Conservation (phyloP, 2,888 invertebrate species). For the Leptinotarsa tumamoca region DNA sequence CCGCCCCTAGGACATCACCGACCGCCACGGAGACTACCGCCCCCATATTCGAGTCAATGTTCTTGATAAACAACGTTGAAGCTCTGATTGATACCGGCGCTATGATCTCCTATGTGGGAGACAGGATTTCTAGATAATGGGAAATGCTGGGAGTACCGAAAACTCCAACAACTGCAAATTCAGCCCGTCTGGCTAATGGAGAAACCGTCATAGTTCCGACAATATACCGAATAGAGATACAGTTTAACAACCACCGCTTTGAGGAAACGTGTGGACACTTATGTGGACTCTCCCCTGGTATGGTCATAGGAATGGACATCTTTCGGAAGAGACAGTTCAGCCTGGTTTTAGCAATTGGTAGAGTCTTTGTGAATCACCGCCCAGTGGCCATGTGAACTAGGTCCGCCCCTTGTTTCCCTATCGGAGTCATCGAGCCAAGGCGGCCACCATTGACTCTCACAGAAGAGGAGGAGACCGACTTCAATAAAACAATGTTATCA, state of each 20-base stretch:
- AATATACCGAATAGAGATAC: background rate
- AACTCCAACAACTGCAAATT: background rate
- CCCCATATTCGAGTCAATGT: background rate
- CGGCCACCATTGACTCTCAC: background rate
- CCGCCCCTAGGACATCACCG: no score
- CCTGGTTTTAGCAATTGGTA: background rate
- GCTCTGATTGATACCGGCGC: no score
- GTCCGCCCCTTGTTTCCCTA: background rate
- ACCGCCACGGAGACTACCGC: background rate
- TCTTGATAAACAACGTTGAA: background rate
- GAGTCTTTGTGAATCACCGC: background rate
- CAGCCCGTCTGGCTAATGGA: background rate
- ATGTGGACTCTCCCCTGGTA: background rate
- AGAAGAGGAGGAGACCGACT: background rate
- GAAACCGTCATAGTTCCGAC: background rate
- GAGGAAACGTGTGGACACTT: background rate
- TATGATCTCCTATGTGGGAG: no score
- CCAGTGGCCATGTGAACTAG: background rate
- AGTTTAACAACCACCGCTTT: background rate
- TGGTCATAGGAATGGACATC: background rate
- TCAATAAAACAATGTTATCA: slow-evolving; percentile 49
- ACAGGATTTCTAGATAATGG: no score
- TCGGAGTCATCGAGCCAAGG: background rate
- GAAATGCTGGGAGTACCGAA: background rate
- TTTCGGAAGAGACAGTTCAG: background rate